A percentile compares a stretch with the other conserved stretches of the same genome.
Conservation (phyloP, 2,797 vertebrate genomes). For the Cyprinodon diabolis region DNA sequence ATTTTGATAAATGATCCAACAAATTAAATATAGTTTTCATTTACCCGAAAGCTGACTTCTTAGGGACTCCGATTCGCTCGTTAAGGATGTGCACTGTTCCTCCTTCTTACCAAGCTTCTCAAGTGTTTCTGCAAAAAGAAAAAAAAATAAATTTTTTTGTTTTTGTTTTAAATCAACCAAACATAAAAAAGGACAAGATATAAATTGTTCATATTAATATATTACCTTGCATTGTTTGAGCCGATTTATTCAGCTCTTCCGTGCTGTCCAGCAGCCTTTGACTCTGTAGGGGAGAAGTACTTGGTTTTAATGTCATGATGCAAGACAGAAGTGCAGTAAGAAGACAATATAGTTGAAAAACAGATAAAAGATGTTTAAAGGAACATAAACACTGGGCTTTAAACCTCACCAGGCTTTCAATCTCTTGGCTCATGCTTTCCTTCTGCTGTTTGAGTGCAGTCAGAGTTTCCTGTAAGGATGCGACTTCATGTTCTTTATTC, state of each 20-base stretch:
- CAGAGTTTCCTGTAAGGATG: conserved; percentile 84
- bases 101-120: conserved; percentile 87
- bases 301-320: background rate
- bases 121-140: conserved; percentile 82
- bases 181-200: background rate
- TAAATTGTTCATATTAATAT: background rate
- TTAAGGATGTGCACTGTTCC: conserved; percentile 83
- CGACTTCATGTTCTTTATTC: conserved; percentile 83
- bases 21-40: background rate
- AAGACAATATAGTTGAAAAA: background rate
- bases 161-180: background rate
- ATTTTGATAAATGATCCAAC: background rate
- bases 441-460: conserved; percentile 83
- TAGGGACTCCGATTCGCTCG: conserved; percentile 84
- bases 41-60: conserved; percentile 85
- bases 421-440: conserved; percentile 84
- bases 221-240: conserved; percentile 90
- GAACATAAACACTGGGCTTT: background rate
- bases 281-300: conserved; percentile 81
- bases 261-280: conserved; percentile 81
- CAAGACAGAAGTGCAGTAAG: background rate
- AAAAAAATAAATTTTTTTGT: background rate
- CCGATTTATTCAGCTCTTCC: conserved; percentile 82
- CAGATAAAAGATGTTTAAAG: background rate
- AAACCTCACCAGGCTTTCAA: conserved; percentile 86